Evolutionary conservation across 1,140 invertebrate species (phyloP).

Genomic region (Reticulitermes speratus): DNA sequence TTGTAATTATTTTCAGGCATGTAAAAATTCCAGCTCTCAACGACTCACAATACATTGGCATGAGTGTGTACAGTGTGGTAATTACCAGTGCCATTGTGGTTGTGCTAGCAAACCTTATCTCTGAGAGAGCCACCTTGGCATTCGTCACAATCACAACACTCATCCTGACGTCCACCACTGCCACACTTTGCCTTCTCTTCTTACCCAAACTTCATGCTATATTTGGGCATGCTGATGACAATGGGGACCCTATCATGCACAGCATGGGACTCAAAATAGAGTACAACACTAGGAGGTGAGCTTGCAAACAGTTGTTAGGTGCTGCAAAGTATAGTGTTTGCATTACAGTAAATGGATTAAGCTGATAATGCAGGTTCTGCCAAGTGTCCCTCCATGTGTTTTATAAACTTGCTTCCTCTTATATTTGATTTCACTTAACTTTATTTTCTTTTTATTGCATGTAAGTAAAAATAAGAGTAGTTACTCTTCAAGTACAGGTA

Average conservation of each 20-base stretch:
- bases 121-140: constrained; percentile 78
- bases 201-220: constrained; percentile 78
- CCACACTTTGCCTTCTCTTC: constrained; percentile 82
- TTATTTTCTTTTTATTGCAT: no score
- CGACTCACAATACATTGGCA: constrained; percentile 94
- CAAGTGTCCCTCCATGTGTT: no score
- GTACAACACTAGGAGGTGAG: constrained; percentile 74
- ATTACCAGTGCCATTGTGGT: constrained; percentile 84
- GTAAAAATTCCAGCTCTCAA: constrained; percentile 97
- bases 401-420: no score
- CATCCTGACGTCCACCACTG: constrained; percentile 82
- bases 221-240: constrained; percentile 51
- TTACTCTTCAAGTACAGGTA: no score
- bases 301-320: background rate
- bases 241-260: constrained; percentile 77
- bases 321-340: background rate
- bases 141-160: constrained; percentile 80
- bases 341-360: background rate
- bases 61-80: constrained; percentile 90
- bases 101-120: constrained; percentile 79
- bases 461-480: no score
- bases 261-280: constrained; percentile 85
- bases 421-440: no score
- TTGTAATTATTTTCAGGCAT: constrained; percentile 56
- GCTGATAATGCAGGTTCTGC: no score